phyloP scores from a whole-genome alignment of 2,888 invertebrate genomes.

The Brenthis hecate region DNA sequence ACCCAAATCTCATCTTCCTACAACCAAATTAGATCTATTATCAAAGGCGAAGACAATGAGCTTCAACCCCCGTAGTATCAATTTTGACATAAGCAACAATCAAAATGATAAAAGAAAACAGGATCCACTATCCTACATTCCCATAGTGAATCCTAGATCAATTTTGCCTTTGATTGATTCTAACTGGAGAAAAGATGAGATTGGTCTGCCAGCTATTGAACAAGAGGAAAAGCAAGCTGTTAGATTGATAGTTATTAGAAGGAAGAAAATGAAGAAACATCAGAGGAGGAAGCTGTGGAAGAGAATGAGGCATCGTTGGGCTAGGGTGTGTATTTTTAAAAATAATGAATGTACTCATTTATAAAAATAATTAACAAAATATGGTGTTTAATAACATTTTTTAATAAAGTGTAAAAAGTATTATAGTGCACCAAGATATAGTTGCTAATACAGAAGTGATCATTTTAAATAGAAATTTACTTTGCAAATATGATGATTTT shows the following conservation, averaged over 20 bases:
- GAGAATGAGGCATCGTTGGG: slow-evolving; percentile 89
- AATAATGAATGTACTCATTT: neutral
- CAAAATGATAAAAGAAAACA: slow-evolving; percentile 53
- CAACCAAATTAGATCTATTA: slow-evolving; percentile 45
- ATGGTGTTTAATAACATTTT: neutral
- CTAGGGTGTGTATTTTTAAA: slow-evolving; percentile 74
- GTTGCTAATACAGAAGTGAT: too few relatives aligned
- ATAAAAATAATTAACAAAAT: neutral
- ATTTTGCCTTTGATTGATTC: slow-evolving; percentile 70
- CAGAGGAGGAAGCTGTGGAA: slow-evolving; percentile 90
- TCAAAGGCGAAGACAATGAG: slow-evolving; percentile 49
- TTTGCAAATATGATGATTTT: too few relatives aligned
- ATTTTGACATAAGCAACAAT: slow-evolving; percentile 62
- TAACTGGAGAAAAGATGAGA: slow-evolving; percentile 69
- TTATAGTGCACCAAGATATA: too few relatives aligned
- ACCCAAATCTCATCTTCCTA: slow-evolving; percentile 33
- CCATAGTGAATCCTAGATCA: slow-evolving; percentile 71
- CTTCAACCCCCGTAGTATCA: slow-evolving; percentile 64
- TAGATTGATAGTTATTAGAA: slow-evolving; percentile 88
- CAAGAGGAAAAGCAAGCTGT: slow-evolving; percentile 86
- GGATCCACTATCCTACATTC: slow-evolving; percentile 67
- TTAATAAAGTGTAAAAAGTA: neutral
- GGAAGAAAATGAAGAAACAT: slow-evolving; percentile 94
- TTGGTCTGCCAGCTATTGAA: slow-evolving; percentile 70
- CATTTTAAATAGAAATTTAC: too few relatives aligned